These are phyloP conservation scores for Nemotelus pantherinus DNA, from an alignment of 2,888 invertebrate species.

Conservation along the genomic window DNA sequence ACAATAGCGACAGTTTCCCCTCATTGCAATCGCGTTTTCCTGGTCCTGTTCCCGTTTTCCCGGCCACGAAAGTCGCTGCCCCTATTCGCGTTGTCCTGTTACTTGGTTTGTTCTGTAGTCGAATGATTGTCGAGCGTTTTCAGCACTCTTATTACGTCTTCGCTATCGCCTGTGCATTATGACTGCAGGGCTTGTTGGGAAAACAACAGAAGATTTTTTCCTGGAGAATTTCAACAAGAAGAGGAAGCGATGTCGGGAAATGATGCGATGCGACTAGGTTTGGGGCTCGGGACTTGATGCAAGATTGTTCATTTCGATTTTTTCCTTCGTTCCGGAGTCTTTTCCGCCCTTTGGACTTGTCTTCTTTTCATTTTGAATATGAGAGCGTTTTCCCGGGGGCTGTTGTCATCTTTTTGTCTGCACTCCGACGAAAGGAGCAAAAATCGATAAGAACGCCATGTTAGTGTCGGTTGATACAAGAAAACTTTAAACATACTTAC, in stretches of 20 bases:
- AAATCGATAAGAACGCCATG: slow-evolving; percentile 41
- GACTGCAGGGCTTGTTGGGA: slow-evolving; percentile 29
- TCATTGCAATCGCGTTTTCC: not conserved
- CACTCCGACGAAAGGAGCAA: slow-evolving; percentile 3
- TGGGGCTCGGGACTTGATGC: not conserved
- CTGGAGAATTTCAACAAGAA: slow-evolving; percentile 37
- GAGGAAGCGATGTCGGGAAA: slow-evolving; percentile 27
- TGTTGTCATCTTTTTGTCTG: slow-evolving; percentile 44
- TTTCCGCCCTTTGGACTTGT: not conserved
- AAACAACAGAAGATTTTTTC: slow-evolving; percentile 39
- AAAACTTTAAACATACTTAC: slow-evolving; percentile 16
- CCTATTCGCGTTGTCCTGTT: slow-evolving; percentile 11
- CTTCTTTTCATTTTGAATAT: slow-evolving; percentile 18
- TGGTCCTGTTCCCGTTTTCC: not conserved
- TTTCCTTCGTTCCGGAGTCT: not conserved
- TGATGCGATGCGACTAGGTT: not conserved
- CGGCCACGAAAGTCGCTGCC: not conserved
- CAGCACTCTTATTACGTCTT: not conserved
- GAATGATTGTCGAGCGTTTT: not conserved
- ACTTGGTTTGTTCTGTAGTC: not conserved
- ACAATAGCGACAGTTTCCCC: not conserved
- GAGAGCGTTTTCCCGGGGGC: slow-evolving; percentile 30
- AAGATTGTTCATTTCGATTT: slow-evolving; percentile 18
- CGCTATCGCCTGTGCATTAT: slow-evolving; percentile 27
- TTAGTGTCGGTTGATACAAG: slow-evolving; percentile 8